Conservation (phyloP, 1,140 invertebrate species). For the Octopus sinensis region DNA sequence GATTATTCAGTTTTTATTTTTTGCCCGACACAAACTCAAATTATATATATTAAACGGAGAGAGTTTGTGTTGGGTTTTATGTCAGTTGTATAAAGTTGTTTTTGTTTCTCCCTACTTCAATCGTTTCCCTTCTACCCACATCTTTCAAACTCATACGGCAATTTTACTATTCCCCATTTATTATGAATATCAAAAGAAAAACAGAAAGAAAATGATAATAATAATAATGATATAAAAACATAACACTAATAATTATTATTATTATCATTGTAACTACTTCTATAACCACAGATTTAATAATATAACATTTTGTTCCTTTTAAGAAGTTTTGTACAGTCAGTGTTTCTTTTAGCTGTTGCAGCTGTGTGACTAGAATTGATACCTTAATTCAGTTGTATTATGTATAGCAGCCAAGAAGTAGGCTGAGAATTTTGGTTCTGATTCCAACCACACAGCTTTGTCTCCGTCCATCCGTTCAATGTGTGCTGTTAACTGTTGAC, state of each 20-base stretch:
- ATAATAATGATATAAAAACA: too few relatives aligned
- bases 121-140: neutral
- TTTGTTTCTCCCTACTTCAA: neutral
- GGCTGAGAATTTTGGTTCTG: neutral
- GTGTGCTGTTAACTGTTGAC: neutral
- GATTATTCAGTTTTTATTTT: too few relatives aligned
- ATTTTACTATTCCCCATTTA: too few relatives aligned
- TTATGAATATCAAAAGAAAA: too few relatives aligned
- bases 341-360: neutral
- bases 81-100: neutral
- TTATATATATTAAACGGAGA: too few relatives aligned
- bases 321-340: constrained; percentile 3
- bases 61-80: too few relatives aligned
- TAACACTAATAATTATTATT: too few relatives aligned
- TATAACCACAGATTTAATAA: too few relatives aligned
- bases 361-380: neutral
- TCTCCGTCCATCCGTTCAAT: neutral
- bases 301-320: too few relatives aligned
- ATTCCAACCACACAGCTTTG: neutral
- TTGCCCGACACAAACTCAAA: too few relatives aligned
- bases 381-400: neutral
- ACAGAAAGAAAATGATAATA: too few relatives aligned
- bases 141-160: neutral
- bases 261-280: too few relatives aligned
- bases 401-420: neutral